Conservation (phyloP, 1,140 invertebrate species). For the Plodia interpunctella region DNA sequence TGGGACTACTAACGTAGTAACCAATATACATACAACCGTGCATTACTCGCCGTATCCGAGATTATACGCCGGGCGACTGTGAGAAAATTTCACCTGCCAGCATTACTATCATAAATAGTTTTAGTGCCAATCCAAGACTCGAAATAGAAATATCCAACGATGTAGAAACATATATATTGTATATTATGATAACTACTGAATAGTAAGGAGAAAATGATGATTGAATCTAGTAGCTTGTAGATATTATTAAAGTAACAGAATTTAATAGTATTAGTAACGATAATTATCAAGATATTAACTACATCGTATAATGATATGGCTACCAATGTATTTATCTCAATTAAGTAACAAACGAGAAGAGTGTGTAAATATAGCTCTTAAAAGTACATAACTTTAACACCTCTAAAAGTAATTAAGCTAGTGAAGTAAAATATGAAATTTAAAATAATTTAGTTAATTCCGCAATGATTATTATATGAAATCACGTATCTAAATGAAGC, state of each 20-base stretch:
- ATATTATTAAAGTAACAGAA: not conserved
- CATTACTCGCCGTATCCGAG: constrained; percentile 55
- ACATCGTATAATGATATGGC: too few relatives aligned
- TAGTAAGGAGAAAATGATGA: not conserved
- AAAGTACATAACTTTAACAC: too few relatives aligned
- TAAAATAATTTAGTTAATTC: too few relatives aligned
- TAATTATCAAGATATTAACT: too few relatives aligned
- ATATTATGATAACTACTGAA: not conserved
- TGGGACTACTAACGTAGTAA: constrained; percentile 63
- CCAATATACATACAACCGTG: constrained; percentile 65
- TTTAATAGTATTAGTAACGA: not conserved
- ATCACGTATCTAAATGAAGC: not conserved
- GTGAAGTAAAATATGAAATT: too few relatives aligned
- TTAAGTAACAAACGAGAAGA: too few relatives aligned
- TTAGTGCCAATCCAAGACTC: constrained; percentile 14
- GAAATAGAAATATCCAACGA: constrained; percentile 8
- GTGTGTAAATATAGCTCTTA: too few relatives aligned
- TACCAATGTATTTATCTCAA: too few relatives aligned
- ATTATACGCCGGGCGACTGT: constrained; percentile 51
- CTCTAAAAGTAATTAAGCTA: too few relatives aligned
- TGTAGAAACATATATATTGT: not conserved
- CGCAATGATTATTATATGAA: too few relatives aligned
- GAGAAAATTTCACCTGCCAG: constrained; percentile 66
- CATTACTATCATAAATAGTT: constrained; percentile 48
- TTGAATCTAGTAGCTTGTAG: not conserved